Evolutionary conservation across 2,888 invertebrate genomes (phyloP).

Genomic region (Chironomus tentans): DNA sequence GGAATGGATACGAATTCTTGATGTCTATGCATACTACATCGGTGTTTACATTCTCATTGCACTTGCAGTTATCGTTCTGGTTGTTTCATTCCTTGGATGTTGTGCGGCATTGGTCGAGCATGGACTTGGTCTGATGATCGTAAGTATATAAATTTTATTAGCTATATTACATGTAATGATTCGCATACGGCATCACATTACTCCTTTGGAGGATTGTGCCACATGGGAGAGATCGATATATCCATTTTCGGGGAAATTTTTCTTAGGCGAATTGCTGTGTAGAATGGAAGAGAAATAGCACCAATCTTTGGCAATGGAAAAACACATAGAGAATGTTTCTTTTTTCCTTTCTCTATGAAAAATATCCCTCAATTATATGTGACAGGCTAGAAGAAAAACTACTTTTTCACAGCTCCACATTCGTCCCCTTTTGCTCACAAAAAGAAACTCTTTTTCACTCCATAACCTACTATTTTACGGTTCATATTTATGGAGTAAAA

Average conservation of each 20-base stretch:
- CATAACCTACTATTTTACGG: conserved; percentile 16
- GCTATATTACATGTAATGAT: neutral
- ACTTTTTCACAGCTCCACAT: neutral
- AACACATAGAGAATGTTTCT: neutral
- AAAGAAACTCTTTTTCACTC: neutral
- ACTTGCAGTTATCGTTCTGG: conserved; percentile 60
- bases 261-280: neutral
- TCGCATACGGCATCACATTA: neutral
- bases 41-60: conserved; percentile 75
- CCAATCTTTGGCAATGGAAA: neutral
- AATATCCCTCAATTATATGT: conserved; percentile 24
- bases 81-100: conserved; percentile 72
- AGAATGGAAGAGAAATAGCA: neutral
- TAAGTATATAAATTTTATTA: conserved; percentile 43
- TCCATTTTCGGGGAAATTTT: neutral
- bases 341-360: neutral
- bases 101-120: conserved; percentile 74
- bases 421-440: neutral
- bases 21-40: conserved; percentile 68
- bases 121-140: conserved; percentile 54
- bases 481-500: neutral
- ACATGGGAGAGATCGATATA: neutral
- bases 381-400: conserved; percentile 21
- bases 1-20: conserved; percentile 68
- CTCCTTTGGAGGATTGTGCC: neutral